Percentiles rank a stretch among this genome's conserved stretches.
phyloP scores from a whole-genome alignment of 1,140 invertebrate species.

The Melanaphis sacchari region DNA sequence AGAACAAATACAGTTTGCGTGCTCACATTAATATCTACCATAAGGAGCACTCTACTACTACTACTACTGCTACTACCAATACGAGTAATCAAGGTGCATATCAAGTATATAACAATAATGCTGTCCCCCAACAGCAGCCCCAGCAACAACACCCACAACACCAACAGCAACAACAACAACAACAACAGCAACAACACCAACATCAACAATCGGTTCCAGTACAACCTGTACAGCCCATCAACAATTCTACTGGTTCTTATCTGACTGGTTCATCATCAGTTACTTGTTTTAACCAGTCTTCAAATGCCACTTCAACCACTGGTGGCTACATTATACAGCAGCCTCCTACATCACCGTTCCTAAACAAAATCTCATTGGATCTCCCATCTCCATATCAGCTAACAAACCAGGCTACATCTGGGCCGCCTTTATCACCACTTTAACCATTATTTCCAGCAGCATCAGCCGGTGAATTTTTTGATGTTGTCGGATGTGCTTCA shows the following conservation, averaged over 20 bases:
- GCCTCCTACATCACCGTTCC: slow-evolving; percentile 45
- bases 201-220: slow-evolving; percentile 19
- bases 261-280: slow-evolving; percentile 16
- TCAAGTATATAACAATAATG: slow-evolving; percentile 41
- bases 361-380: slow-evolving; percentile 56
- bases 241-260: slow-evolving; percentile 29
- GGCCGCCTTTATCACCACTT: slow-evolving; percentile 47
- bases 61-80: not conserved
- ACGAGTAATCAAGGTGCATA: not conserved
- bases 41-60: slow-evolving; percentile 58
- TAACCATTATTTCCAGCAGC: slow-evolving; percentile 48
- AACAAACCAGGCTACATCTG: slow-evolving; percentile 47
- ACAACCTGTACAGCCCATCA: slow-evolving; percentile 10
- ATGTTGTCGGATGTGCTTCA: not conserved
- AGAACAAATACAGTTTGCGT: slow-evolving; percentile 76
- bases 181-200: slow-evolving; percentile 13
- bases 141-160: slow-evolving; percentile 12
- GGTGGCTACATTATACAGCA: slow-evolving; percentile 54
- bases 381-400: slow-evolving; percentile 54
- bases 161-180: not conserved
- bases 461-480: slow-evolving; percentile 18
- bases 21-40: slow-evolving; percentile 65
- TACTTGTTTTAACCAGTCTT: slow-evolving; percentile 27
- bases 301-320: not conserved
- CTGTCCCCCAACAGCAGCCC: not conserved